phyloP scores from a whole-genome alignment of 2,888 invertebrate species.

The Eristalis arbustorum region DNA sequence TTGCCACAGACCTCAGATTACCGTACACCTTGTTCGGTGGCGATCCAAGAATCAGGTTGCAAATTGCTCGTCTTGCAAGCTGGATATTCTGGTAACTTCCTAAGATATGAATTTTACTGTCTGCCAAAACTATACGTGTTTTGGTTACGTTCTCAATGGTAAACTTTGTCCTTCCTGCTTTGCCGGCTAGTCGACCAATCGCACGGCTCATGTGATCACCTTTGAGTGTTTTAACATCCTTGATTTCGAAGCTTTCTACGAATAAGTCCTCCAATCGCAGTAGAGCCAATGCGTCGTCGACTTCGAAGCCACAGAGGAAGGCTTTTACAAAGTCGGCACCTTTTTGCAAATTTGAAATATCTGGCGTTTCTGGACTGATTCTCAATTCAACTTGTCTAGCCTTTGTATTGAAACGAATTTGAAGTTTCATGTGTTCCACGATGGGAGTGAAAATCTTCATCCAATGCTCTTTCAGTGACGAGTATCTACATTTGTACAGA shows the following conservation, averaged over 20 bases:
- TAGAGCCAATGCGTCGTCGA: constrained; percentile 97
- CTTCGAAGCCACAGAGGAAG: constrained; percentile 97
- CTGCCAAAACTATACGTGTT: constrained; percentile 98
- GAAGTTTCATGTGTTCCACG: constrained; percentile 95
- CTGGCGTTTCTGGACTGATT: constrained; percentile 82
- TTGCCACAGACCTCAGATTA: constrained; percentile 92
- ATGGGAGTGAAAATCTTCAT: constrained; percentile 97
- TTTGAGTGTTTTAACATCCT: constrained; percentile 96
- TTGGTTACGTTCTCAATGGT: constrained; percentile 99
- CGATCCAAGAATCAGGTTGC: constrained; percentile 97
- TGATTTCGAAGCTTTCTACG: constrained; percentile 97
- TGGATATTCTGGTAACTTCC: constrained; percentile 99
- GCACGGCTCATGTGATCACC: constrained; percentile 98
- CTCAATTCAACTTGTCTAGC: constrained; percentile 85
- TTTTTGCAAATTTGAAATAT: constrained; percentile 95
- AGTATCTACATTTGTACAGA: constrained; percentile 85
- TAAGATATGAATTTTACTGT: constrained; percentile 97
- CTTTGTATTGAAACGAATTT: constrained; percentile 96
- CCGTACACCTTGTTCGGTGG: constrained; percentile 99
- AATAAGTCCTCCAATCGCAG: constrained; percentile 97
- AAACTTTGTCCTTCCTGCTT: constrained; percentile 97
- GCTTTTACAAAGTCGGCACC: constrained; percentile 99
- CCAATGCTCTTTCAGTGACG: constrained; percentile 98
- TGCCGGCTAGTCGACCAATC: constrained; percentile 97
- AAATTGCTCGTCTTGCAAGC: constrained; percentile 95